Base-by-base conservation (phyloP, 2,113 vertebrate genomes). In the Aspidoscelis tigris region DNA sequence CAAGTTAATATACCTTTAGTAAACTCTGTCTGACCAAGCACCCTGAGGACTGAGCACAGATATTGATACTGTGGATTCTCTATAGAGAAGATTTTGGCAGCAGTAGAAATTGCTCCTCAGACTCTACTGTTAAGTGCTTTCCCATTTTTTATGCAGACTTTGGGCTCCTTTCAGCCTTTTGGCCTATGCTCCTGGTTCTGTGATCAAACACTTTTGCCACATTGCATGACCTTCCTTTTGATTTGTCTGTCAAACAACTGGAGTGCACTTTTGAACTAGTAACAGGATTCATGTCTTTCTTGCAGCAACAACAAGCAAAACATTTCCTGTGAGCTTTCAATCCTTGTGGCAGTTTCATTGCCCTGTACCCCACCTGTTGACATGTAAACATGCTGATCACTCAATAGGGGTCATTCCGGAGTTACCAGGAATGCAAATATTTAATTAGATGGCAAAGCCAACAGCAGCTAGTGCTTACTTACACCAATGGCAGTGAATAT, bases 141-240 rank as follows among this genome's bases (percentile, higher is more conserved):
- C 58, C 66, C 47, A 7, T 66, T 33, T 43, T 75, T 43, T 20
- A 50, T 50, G n/a, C 58, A n/a, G 61, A 26, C 16, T 76, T 82
- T 74, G 81, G 55, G 55, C 58, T 82, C 24, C 39, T 58, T 10
- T 75, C 26, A 66, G 18, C 16, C 72, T 50, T 66, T 26, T 47
- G 24, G 41, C 26, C 70, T 82, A 41, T 64, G 55, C 41, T 82
- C 33, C 80, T 75, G 71, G 12, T 66, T 83, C 66, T 83, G 71
- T 75, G 81, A 82, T 74, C 81, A 82, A 75, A 82, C 81, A 74
- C 71, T 74, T 39, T 65, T 71, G 41, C 58, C 81, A 33, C 81
- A 66, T 16, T 66, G n/a, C 39, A 72, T 24, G 20, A 41, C 41
- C n/a, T 64, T 64, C 43, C 12, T 58, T 79, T 71, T 79, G 77